phyloP scores from a whole-genome alignment of 2,797 vertebrate genomes.

The Lithobates sylvaticus region DNA sequence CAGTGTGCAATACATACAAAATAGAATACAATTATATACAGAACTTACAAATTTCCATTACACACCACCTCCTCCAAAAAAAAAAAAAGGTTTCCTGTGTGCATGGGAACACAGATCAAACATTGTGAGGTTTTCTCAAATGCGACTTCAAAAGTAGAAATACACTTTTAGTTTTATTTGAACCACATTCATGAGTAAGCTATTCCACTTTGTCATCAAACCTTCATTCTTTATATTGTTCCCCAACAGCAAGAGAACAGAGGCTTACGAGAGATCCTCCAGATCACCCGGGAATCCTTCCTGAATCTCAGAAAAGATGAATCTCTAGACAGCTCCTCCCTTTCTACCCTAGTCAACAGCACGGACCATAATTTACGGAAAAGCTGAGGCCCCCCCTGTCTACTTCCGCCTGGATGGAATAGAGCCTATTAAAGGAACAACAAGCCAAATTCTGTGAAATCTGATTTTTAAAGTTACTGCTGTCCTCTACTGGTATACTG shows the following conservation, averaged over 20 bases:
- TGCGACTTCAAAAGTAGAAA: too few species aligned
- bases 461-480: slow-evolving; percentile 37
- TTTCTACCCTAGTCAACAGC: slow-evolving; percentile 87
- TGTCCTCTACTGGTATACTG: slow-evolving; percentile 32
- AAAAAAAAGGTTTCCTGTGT: too few species aligned
- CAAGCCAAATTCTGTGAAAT: slow-evolving; percentile 57
- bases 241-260: slow-evolving; percentile 90
- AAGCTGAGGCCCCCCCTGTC: slow-evolving; percentile 77
- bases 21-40: too few species aligned
- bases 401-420: slow-evolving; percentile 19
- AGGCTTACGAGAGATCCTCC: slow-evolving; percentile 92
- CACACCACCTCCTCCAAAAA: too few species aligned
- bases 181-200: too few species aligned
- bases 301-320: slow-evolving; percentile 90
- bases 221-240: not conserved
- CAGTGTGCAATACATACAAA: too few species aligned
- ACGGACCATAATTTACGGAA: slow-evolving; percentile 90
- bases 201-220: too few species aligned
- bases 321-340: slow-evolving; percentile 84
- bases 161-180: too few species aligned
- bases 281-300: slow-evolving; percentile 95
- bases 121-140: too few species aligned
- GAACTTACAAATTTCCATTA: too few species aligned
- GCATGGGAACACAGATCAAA: too few species aligned
- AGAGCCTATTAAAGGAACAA: slow-evolving; percentile 64